phyloP scores from a whole-genome alignment of 2,888 invertebrate genomes.

The Hydropsyche betteni region DNA sequence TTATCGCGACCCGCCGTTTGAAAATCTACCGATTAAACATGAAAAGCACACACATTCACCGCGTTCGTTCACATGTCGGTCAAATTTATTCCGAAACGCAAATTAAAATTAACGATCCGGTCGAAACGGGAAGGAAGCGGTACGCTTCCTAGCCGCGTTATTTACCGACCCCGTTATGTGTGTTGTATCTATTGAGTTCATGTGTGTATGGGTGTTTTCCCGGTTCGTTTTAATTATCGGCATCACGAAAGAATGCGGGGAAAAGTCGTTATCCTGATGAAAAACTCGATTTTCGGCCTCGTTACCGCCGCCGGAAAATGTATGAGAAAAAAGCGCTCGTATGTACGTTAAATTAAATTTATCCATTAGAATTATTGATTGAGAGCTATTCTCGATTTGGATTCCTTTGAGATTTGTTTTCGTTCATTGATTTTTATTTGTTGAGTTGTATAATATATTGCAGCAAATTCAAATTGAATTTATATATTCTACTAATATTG shows the following conservation, averaged over 20 bases:
- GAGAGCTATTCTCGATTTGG: not conserved
- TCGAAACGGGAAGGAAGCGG: slow-evolving; percentile 36
- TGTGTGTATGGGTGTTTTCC: no score
- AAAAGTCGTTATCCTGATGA: slow-evolving; percentile 46
- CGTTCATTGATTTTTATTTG: not conserved
- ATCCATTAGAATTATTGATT: no score
- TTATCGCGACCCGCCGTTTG: no score
- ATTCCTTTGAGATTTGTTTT: slow-evolving; percentile 16
- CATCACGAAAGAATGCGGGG: slow-evolving; percentile 42
- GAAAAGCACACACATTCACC: not conserved
- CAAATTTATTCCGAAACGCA: slow-evolving; percentile 38
- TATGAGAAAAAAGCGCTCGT: no score
- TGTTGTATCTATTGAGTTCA: no score
- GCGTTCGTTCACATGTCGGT: not conserved
- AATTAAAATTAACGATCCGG: slow-evolving; percentile 39
- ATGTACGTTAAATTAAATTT: no score
- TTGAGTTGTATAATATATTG: not conserved
- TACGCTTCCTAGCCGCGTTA: slow-evolving; percentile 19
- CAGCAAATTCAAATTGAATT: no score
- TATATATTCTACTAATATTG: no score
- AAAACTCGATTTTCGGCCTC: slow-evolving; percentile 30
- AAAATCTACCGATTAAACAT: no score
- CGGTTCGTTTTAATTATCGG: slow-evolving; percentile 47
- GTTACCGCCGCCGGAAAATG: no score
- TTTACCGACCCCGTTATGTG: slow-evolving; percentile 14